These are phyloP conservation scores for Egretta garzetta DNA, from an alignment of 2,113 vertebrate genomes.

Conservation along the genomic window DNA sequence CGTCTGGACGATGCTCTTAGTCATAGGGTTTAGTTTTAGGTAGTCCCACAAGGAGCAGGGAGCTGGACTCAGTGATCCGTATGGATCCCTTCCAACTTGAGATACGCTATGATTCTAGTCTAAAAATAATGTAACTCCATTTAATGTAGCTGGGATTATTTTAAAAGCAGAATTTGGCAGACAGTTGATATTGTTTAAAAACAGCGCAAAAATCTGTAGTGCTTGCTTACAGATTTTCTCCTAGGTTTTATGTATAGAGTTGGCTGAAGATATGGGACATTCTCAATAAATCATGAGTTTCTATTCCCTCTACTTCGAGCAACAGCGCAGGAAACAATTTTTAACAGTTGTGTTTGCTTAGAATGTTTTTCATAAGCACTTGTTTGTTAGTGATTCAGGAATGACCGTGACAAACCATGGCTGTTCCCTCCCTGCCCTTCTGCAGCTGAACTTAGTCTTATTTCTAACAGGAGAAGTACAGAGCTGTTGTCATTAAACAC, in stretches of 20 bases:
- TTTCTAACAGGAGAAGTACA: not conserved
- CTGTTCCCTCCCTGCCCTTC: not conserved
- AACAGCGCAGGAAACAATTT: not conserved
- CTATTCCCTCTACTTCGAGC: not conserved
- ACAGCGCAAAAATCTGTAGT: not conserved
- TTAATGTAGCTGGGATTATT: not conserved
- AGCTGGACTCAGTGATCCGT: not conserved
- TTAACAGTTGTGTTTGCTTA: not conserved
- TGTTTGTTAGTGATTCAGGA: not conserved
- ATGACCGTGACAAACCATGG: not conserved
- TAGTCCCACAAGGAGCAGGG: not conserved
- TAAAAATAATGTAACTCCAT: not conserved
- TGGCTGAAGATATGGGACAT: not conserved
- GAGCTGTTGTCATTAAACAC: not conserved
- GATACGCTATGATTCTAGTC: not conserved
- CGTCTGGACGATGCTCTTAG: not conserved
- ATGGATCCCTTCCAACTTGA: not conserved
- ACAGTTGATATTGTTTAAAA: not conserved
- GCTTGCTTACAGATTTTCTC: not conserved
- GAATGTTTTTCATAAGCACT: not conserved
- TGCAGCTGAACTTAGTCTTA: not conserved
- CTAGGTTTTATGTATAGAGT: not conserved
- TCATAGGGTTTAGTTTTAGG: not conserved
- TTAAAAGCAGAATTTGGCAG: not conserved
- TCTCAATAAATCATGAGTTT: not conserved